These are phyloP conservation scores for Arctopsyche grandis DNA, from an alignment of 1,140 invertebrate genomes.

Conservation along the genomic window DNA sequence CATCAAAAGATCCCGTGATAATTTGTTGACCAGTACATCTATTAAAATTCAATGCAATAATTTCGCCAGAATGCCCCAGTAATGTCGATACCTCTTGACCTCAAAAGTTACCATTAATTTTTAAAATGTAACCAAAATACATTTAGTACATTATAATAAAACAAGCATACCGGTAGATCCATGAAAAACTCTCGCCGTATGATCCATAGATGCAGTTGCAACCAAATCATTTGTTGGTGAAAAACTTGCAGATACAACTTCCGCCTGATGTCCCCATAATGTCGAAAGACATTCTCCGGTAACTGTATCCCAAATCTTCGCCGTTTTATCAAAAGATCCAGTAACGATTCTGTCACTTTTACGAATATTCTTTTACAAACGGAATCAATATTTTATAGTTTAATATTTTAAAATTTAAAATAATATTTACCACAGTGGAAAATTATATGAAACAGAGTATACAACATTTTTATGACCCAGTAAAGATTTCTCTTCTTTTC, in stretches of 20 bases:
- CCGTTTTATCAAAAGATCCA: constrained; percentile 84
- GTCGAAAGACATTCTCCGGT: constrained; percentile 76
- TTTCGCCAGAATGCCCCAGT: constrained; percentile 76
- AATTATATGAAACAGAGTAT: constrained; percentile 81
- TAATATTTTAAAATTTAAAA: not conserved
- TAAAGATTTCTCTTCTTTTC: constrained; percentile 74
- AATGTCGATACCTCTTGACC: constrained; percentile 72
- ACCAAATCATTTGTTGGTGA: constrained; percentile 70
- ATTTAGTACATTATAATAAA: not conserved
- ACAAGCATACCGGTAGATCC: constrained; percentile 65
- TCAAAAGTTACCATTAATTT: constrained; percentile 30
- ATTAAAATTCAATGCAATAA: constrained; percentile 78
- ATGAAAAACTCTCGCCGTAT: constrained; percentile 77
- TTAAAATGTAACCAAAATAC: not conserved
- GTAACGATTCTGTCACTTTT: constrained; percentile 79
- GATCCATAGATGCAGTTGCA: constrained; percentile 81
- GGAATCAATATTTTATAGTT: not conserved
- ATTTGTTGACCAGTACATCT: constrained; percentile 73
- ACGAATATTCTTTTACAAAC: constrained; percentile 50
- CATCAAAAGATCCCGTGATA: constrained; percentile 83
- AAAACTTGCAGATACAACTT: constrained; percentile 78
- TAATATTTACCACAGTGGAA: constrained; percentile 72
- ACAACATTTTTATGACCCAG: constrained; percentile 84
- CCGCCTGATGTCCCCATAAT: constrained; percentile 77
- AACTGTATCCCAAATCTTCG: constrained; percentile 75